Base-by-base conservation (phyloP, 2,113 vertebrate genomes). In the Atherinomorus stipes region DNA sequence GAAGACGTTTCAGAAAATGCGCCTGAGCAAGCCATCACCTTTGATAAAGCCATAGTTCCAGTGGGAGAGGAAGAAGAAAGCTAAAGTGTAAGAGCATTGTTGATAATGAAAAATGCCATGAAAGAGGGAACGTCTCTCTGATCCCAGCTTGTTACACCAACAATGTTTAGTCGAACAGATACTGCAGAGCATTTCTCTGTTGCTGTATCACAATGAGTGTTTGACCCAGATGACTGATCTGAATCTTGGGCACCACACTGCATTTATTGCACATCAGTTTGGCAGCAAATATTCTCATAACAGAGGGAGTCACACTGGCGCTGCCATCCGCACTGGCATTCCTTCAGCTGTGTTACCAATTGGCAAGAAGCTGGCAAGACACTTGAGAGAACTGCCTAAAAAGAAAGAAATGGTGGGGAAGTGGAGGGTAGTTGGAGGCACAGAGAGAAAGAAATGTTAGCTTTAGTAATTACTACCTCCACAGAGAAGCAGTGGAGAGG, bases 381-480 rank as follows among this genome's bases (percentile, higher is more conserved):
- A 76, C 42, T 67, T 44, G 37, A 45, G 49, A 76, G 57, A 50
- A 15, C 72, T 50, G 65, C 31, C 68, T 51, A 84, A 81, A 45
- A 25, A 53, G 52, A 61, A 71, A 63, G 61, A 79, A 83, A 80
- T 76, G 70, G 69, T 66, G 74, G 49, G 50, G 60, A 89, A 81
- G 82, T 74, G 76, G 61, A 76, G 78, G 63, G 59, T 73, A 80
- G 84, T 52, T 23, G 62, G 56, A 81, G 74, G 70, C 81, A 74
- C 58, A 64, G 87, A 86, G 91, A 78, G 74, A 85, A 74, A 88
- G 89, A 92, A 92, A 87, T 88, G 87, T 90, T 91, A 89, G 88
- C 85, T 93, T 89, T 89, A 84, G 91, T 94, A 94, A 94, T 94
- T 94, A 91, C 92, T 92, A 91, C 90, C 90, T 93, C 85, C 80